Evolutionary conservation across 2,888 invertebrate genomes (phyloP).

Genomic region (Adelphocoris suturalis): DNA sequence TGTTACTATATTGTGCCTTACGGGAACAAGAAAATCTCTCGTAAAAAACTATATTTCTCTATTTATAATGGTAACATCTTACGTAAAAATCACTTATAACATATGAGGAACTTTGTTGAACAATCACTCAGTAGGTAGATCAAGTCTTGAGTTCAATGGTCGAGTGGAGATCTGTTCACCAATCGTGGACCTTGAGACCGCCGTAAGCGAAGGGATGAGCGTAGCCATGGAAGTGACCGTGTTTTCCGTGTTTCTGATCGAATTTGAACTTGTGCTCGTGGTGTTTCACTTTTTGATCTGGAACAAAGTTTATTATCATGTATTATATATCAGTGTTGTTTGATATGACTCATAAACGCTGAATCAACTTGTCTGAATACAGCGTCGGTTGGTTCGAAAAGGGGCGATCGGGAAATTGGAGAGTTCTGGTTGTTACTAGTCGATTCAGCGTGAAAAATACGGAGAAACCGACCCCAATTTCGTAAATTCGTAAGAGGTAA

Average conservation of each 20-base stretch:
- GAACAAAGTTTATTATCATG: constrained; percentile 16
- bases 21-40: too few relatives aligned
- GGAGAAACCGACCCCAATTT: too few relatives aligned
- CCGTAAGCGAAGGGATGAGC: constrained; percentile 65
- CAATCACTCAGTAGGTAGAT: not conserved
- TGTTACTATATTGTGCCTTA: too few relatives aligned
- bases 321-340: too few relatives aligned
- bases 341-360: too few relatives aligned
- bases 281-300: constrained; percentile 67
- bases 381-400: too few relatives aligned
- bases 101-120: not conserved
- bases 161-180: not conserved
- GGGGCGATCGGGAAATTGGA: too few relatives aligned
- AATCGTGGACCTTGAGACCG: constrained; percentile 60
- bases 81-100: not conserved
- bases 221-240: constrained; percentile 56
- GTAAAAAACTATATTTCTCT: not conserved
- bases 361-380: too few relatives aligned
- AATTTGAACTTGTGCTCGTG: constrained; percentile 68
- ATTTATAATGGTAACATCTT: not conserved
- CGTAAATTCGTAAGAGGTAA: too few relatives aligned
- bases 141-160: constrained; percentile 24
- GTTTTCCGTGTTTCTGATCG: constrained; percentile 63
- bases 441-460: too few relatives aligned
- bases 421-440: too few relatives aligned